Evolutionary conservation across 2,797 vertebrate species (phyloP), one percentile per base, ranked within the genome.

Genomic region (Onychomys torridus): DNA sequence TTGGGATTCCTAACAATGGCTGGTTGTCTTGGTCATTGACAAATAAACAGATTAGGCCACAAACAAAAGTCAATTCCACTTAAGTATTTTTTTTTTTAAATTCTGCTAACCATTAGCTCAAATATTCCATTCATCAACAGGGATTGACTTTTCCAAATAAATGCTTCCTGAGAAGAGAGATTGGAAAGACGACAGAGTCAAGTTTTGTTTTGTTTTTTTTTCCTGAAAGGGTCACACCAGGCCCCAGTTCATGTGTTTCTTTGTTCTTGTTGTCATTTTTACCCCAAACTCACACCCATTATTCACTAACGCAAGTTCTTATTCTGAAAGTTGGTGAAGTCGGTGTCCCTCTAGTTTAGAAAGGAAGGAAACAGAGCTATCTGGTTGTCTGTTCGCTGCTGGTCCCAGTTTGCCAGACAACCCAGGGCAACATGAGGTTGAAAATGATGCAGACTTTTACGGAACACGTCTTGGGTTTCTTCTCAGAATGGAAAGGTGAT

Each of bases 41-140:
- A 91, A 97, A 92, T 71, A 82, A 92, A 93, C 87, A 92, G 59
- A 96, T 29, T 83, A 78, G 93, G 79, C 55, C 76, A 82, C 95
- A 90, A 95, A 59, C 61, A 25, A 88, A 90, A 89, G 14, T 8
- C 94, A 75, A 49, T 13, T 59, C 85, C 65, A 93, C 59, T 81
- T 73, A 4, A 89, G 65, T 81, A 73, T 34, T 46, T 92, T 83
- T 75, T 75, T 63, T 63, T 63, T 61, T 49, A 11, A 82, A n/a
- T 84, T 55, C 89, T 75, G 52, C 89, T 93, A 97, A 96, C 95
- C 59, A 61, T 83, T 71, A 76, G 34, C 40, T 96, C 32, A 34
- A 93, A 90, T 91, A 87, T 91, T 84, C 43, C 93, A 67, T 25
- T 61, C 23, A 19, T 95, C 57, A 55, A 52, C 19, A 87, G 67